phyloP scores from a whole-genome alignment of 2,797 vertebrate genomes.

The Pangasius larnaudii region DNA sequence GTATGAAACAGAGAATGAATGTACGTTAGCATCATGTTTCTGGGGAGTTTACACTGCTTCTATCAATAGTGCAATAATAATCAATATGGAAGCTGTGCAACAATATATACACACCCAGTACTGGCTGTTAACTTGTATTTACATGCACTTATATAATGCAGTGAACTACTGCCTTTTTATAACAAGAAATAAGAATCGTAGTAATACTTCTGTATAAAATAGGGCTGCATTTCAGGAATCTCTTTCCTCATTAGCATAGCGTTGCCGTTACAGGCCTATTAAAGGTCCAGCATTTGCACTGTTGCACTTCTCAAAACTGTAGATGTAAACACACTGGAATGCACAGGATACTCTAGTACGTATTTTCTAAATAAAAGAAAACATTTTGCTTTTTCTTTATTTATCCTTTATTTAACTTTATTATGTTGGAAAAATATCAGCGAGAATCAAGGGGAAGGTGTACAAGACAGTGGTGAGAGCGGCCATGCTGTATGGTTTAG shows the following conservation, averaged over 20 bases:
- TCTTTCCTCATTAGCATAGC: not conserved
- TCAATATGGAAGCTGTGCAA: conserved; percentile 26
- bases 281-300: conserved; percentile 16
- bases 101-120: conserved; percentile 39
- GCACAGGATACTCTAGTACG: not conserved
- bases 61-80: conserved; percentile 37
- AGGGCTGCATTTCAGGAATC: conserved; percentile 18
- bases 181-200: not conserved
- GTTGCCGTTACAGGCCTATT: not conserved
- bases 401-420: not conserved
- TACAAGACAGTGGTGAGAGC: too few species aligned
- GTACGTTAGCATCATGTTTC: not conserved
- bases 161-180: conserved; percentile 27
- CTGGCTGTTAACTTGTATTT: conserved; percentile 33
- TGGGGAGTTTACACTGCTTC: conserved; percentile 33
- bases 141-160: conserved; percentile 10
- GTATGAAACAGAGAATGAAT: not conserved
- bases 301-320: not conserved
- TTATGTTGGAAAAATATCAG: not conserved
- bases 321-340: not conserved
- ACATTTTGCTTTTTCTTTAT: not conserved
- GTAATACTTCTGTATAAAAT: not conserved
- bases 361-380: not conserved
- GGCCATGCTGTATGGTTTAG: too few species aligned
- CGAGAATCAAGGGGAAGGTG: too few species aligned